Evolutionary conservation across 2,797 vertebrate species (phyloP).

Genomic region (Odontamblyopus rebecca): DNA sequence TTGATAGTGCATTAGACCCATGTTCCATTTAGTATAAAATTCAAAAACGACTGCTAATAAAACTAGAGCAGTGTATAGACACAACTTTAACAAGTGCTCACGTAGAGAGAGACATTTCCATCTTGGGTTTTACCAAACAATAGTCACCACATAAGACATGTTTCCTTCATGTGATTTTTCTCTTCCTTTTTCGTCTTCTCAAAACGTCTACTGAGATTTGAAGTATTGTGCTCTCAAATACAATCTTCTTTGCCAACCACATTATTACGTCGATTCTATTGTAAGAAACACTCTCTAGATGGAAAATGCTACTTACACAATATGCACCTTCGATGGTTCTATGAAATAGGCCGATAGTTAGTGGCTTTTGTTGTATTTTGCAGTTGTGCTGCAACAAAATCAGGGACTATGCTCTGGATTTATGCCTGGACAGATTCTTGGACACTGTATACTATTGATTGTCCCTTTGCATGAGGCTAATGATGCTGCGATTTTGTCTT

Average conservation of each 20-base stretch:
- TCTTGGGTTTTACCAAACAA: neutral
- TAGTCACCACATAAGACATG: neutral
- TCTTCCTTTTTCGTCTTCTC: neutral
- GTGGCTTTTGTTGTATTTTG: neutral
- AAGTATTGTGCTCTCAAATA: slow-evolving; percentile 1
- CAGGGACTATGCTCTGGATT: neutral
- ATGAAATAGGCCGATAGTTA: neutral
- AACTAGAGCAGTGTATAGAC: neutral
- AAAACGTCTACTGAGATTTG: neutral
- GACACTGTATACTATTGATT: slow-evolving; percentile 4
- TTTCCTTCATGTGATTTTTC: neutral
- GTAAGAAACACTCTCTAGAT: neutral
- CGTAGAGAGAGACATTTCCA: neutral
- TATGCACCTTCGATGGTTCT: neutral
- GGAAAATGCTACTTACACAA: neutral
- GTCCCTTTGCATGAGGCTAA: slow-evolving; percentile 7
- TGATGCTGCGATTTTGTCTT: slow-evolving; percentile 15
- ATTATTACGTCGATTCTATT: neutral
- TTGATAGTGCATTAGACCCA: no score
- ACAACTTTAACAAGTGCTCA: neutral
- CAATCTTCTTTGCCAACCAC: neutral
- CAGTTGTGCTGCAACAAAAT: neutral
- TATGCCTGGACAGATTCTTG: neutral
- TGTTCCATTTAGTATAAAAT: no score
- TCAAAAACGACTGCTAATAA: neutral